Evolutionary conservation across 1,140 invertebrate species (phyloP).

Genomic region (Calliopsis andreniformis): DNA sequence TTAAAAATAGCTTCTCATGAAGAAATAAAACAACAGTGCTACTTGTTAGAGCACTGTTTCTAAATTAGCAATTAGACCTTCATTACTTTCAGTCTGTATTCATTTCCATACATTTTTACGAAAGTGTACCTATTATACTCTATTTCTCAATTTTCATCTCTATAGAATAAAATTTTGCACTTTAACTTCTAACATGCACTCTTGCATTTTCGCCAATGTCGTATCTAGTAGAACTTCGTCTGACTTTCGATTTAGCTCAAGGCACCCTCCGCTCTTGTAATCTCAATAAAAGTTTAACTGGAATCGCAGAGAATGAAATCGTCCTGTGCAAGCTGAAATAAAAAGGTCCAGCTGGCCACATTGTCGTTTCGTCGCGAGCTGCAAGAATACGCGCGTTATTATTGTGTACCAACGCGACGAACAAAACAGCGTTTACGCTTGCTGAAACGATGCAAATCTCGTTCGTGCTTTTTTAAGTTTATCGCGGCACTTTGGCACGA

Average conservation of each 20-base stretch:
- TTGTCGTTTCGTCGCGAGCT: not conserved
- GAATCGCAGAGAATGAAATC: not conserved
- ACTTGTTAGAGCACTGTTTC: too few species aligned
- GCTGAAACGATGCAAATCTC: constrained; percentile 10
- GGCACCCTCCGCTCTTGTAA: not conserved
- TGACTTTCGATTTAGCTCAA: not conserved
- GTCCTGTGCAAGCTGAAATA: not conserved
- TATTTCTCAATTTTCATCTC: too few species aligned
- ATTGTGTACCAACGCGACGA: not conserved
- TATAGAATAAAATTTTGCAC: too few species aligned
- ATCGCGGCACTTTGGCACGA: constrained; percentile 20
- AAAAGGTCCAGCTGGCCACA: not conserved
- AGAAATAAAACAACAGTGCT: too few species aligned
- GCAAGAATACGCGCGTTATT: not conserved
- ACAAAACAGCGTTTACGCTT: not conserved
- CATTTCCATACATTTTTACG: too few species aligned
- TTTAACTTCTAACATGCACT: too few species aligned
- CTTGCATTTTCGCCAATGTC: not conserved
- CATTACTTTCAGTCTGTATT: too few species aligned
- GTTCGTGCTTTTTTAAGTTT: constrained; percentile 23
- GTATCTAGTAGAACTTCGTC: not conserved
- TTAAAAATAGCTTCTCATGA: too few species aligned
- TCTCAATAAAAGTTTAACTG: constrained; percentile 9
- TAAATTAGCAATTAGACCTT: too few species aligned
- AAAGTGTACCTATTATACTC: too few species aligned